phyloP scores from a whole-genome alignment of 2,797 vertebrate species.

The Gorsachius magnificus region DNA sequence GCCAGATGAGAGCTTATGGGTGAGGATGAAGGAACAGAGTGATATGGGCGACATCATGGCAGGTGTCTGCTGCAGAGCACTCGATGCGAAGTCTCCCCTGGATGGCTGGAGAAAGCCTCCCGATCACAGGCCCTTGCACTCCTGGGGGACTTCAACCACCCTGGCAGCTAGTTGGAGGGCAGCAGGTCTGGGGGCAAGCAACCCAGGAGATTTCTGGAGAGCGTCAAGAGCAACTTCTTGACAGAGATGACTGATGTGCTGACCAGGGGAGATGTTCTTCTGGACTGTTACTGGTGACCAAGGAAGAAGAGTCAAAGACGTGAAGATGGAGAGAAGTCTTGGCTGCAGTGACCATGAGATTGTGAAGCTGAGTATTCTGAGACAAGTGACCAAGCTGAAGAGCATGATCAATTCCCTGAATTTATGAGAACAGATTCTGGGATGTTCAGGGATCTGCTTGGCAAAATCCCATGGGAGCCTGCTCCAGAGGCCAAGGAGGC shows the following conservation, averaged over 20 bases:
- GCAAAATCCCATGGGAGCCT: background rate
- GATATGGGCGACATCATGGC: fast-evolving
- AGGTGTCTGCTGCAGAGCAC: background rate
- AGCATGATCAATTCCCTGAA: background rate
- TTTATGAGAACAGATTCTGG: background rate
- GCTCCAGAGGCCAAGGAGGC: background rate
- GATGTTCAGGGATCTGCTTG: background rate
- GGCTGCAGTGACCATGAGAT: background rate
- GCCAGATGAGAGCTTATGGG: background rate
- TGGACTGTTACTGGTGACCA: background rate
- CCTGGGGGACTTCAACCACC: background rate
- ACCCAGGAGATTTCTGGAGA: background rate
- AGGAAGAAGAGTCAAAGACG: background rate
- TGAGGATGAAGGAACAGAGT: background rate
- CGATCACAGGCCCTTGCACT: background rate
- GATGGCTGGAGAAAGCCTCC: background rate
- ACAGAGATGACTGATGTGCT: background rate
- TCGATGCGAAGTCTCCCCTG: background rate
- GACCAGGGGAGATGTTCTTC: background rate
- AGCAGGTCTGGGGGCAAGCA: background rate
- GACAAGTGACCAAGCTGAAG: background rate
- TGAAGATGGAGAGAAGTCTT: background rate
- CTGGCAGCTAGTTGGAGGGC: background rate
- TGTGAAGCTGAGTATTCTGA: background rate
- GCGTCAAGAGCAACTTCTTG: background rate